Evolutionary conservation across 2,888 invertebrate genomes (phyloP), one percentile per base, ranked within the genome.

Genomic region (Tetrapedia diversipes): DNA sequence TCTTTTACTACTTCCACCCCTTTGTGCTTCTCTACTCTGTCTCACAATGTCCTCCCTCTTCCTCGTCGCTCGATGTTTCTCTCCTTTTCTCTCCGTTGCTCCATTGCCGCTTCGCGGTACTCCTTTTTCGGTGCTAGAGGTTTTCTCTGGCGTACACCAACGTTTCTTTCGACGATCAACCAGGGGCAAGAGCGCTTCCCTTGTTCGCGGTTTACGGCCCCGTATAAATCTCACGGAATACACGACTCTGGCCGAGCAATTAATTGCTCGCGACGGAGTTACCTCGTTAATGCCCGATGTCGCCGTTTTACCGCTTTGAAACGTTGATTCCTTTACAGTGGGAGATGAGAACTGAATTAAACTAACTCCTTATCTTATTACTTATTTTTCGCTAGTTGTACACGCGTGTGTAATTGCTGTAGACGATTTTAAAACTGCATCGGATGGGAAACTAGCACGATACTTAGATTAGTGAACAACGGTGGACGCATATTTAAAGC

Each of bases 121-220:
- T 54, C 47, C 45, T 24, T 53, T 10, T 8, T 56, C n/a, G n/a
- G n/a, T n/a, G n/a, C n/a, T n/a, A n/a, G n/a, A n/a, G 47, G 43
- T 24, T 39, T 29, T 14, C 45, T 34, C 41, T 8, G 24, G 47
- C 6, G 29, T 24, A 14, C 6, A 32, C n/a, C 19, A 8, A 10
- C 45, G 37, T 72, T 65, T 65, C 78, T 65, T 73, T 73, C 72
- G 45, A 57, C 67, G 22, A 29, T 34, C 63, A 49, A 27, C 43
- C 47, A n/a, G 37, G 47, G 61, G 32, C 56, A 57, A 77, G 56
- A 32, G 54, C 45, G 19, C 47, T 37, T 56, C 49, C 56, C 77
- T 64, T 63, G 65, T 77, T 77, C 59, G 63, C 54, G 71, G 71
- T 79, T 68, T 65, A 68, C 60, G 27, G 24, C 24, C 41, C 16